Evolutionary conservation across 2,113 vertebrate genomes (phyloP).

Genomic region (Machaerirhynchus nigripectus): DNA sequence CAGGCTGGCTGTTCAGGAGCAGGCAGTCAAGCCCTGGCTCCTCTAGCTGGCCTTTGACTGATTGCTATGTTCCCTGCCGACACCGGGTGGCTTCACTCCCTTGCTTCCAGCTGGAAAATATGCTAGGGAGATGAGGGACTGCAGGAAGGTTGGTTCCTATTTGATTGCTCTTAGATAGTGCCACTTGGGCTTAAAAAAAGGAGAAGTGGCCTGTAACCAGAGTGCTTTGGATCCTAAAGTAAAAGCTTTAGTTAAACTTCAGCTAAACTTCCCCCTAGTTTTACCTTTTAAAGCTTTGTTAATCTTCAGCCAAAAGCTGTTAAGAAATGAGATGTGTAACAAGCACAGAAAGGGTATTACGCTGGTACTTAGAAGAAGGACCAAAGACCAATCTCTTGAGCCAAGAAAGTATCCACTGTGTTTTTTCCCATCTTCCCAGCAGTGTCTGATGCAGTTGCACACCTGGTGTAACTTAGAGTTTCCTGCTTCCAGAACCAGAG

Average conservation of each 20-base stretch:
- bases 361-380: neutral
- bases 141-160: neutral
- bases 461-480: rapidly evolving
- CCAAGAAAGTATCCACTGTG: neutral
- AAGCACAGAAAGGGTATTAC: neutral
- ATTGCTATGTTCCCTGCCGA: neutral
- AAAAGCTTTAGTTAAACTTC: neutral
- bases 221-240: neutral
- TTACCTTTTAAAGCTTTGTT: neutral
- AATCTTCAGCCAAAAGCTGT: neutral
- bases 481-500: neutral
- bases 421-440: neutral
- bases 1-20: neutral
- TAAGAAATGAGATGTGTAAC: neutral
- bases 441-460: neutral
- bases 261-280: neutral
- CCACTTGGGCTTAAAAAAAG: rapidly evolving
- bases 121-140: neutral
- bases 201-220: neutral
- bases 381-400: neutral
- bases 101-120: neutral
- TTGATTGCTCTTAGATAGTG: neutral
- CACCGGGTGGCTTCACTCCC: neutral
- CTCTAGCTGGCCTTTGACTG: rapidly evolving
- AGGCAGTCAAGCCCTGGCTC: rapidly evolving